Evolutionary conservation across 2,113 vertebrate species (phyloP), one percentile per base, ranked within the genome.

Genomic region (Otus sunia): DNA sequence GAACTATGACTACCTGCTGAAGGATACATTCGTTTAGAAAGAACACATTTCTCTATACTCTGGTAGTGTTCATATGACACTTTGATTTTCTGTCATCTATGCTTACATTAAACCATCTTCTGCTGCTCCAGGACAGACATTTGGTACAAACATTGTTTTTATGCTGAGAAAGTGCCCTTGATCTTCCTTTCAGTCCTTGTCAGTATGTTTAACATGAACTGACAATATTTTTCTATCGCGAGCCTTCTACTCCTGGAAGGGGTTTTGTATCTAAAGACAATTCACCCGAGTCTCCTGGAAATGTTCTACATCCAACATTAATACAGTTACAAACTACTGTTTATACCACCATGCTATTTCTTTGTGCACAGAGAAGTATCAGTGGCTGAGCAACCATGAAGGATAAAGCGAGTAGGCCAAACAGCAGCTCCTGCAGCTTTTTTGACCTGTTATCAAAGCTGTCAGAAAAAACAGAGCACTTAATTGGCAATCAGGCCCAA

Each of bases 41-140:
- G 25, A 39, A 73, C 34, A 29, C 39, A 23, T n/a, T 76, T 39
- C 49, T 53, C 43, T 45, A 5, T 45, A 36, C 19, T 49, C 43
- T 15, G 6, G 16, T 17, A 12, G 9, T 0, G 0, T 60, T 82
- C 36, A 14, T 8, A 22, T 2, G 4, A 67, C 30, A 79, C 23
- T 49, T 41, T 7, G 5, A 74, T 69, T 87, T 92, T 95, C 55
- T 58, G 17, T 11, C 80, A 59, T 10, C 59, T 66, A 13, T 6
- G 5, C 45, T 55, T 68, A 71, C 9, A 63, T 60, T 16, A 89
- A 94, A 85, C 13, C 16, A 49, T 5, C n/a, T 74, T 32, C 45
- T 41, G 26, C 59, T 22, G 15, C 22, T n/a, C 45, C 75, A 83
- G 67, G 36, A 66, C 45, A 62, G 17, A 18, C 13, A 41, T 41